Evolutionary conservation across 1,140 invertebrate species (phyloP).

Genomic region (Nomia melanderi): DNA sequence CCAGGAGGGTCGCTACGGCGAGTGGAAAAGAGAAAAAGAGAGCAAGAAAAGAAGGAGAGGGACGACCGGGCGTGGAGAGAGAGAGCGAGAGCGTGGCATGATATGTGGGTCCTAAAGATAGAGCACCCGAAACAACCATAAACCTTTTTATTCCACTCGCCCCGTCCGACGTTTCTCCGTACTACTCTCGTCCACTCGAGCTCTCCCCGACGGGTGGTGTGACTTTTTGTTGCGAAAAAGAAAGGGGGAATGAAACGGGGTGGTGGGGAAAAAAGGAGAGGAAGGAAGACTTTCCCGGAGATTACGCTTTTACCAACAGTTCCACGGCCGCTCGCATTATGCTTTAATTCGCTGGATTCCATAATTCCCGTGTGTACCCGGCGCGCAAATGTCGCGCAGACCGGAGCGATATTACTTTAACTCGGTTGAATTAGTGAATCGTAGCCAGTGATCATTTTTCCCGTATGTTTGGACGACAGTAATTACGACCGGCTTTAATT

Average conservation of each 20-base stretch:
- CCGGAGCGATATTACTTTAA: neutral
- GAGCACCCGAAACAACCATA: constrained; percentile 74
- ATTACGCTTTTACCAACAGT: constrained; percentile 19
- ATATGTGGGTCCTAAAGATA: constrained; percentile 75
- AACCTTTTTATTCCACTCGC: constrained; percentile 69
- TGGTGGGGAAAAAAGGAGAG: no score
- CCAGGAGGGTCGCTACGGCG: constrained; percentile 44
- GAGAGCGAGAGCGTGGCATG: constrained; percentile 63
- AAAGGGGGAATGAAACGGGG: no score
- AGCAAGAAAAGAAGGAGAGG: neutral
- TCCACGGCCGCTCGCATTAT: neutral
- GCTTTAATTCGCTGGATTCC: constrained; percentile 26
- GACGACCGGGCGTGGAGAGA: constrained; percentile 7
- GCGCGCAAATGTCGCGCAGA: neutral
- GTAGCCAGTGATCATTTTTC: neutral
- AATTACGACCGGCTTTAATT: no score
- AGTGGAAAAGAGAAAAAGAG: constrained; percentile 33
- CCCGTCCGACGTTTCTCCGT: constrained; percentile 41
- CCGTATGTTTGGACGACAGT: no score
- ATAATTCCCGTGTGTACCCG: constrained; percentile 15
- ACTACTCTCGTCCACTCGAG: constrained; percentile 32
- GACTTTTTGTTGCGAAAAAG: constrained; percentile 12
- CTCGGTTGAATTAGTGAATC: neutral
- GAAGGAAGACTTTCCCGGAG: constrained; percentile 12
- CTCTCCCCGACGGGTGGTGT: neutral